Evolutionary conservation across 2,797 vertebrate species (phyloP), one percentile per base, ranked within the genome.

Genomic region (Calcarius lapponicus): DNA sequence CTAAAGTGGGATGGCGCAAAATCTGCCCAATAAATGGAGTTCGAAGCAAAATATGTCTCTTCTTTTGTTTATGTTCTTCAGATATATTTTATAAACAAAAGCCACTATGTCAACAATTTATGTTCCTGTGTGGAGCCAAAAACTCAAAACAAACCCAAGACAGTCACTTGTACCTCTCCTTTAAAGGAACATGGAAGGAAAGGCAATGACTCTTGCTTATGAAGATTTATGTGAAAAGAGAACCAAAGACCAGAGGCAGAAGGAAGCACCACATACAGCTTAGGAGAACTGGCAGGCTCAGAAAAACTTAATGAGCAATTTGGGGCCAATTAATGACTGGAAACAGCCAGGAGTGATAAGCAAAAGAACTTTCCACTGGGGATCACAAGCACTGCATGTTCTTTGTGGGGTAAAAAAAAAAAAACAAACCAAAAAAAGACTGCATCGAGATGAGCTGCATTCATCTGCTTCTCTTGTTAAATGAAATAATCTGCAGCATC

Each of bases 291-390:
- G 87, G 73, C 91, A 93, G 78, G 60, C 73, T 95, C 60, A 93
- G 88, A 73, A 92, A 93, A 94, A 48, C 83, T 86, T 96, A 81
- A 95, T 88, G 90, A 94, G 90, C 78, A 90, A 73, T 94, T 86
- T 93, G 94, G 94, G 92, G 92, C 80, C 93, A 93, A 86, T 94
- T 95, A 93, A 95, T 93, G 80, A 19, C 64, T 82, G 74, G 73
- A 93, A 93, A 81, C 40, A 84, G 73, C 32, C 73, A 92, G 78
- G 47, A 95, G 90, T 90, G 70, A 92, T 90, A 84, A 94, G 90
- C 73, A 93, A 69, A 95, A 81, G 76, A 81, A 94, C 58, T 81
- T 96, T 75, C 36, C 80, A 72, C 76, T 50, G 56, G 80, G 64
- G 83, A 81, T 66, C 43, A 14, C 45, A 76, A 90, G 73, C 0